Evolutionary conservation across 2,888 invertebrate genomes (phyloP).

Genomic region (Agonum fuliginosum): DNA sequence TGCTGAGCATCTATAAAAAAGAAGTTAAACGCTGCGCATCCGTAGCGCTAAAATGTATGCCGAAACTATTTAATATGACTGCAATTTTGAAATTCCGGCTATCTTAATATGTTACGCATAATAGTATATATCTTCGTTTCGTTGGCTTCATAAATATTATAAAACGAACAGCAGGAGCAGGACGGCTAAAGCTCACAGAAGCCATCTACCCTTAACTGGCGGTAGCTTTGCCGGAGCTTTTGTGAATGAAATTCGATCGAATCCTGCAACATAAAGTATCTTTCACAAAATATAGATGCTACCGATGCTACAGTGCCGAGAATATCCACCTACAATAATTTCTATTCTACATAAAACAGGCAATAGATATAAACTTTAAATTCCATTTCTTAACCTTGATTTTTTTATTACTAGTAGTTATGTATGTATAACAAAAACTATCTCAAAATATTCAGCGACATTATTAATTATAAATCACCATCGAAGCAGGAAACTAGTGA

Average conservation of each 20-base stretch:
- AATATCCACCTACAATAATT: not conserved
- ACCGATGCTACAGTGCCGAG: not conserved
- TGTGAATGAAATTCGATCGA: constrained; percentile 4
- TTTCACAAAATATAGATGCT: constrained; percentile 1
- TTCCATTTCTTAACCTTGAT: constrained; percentile 43
- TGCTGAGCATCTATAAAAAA: constrained; percentile 4
- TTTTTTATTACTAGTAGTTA: constrained; percentile 18
- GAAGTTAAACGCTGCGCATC: not conserved
- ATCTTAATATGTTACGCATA: constrained; percentile 43
- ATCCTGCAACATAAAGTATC: too few species aligned
- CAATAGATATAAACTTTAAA: constrained; percentile 14
- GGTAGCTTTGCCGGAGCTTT: not conserved
- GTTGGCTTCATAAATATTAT: constrained; percentile 29
- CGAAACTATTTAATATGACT: constrained; percentile 40
- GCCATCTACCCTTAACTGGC: constrained; percentile 24
- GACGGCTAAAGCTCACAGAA: not conserved
- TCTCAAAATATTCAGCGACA: constrained; percentile 41
- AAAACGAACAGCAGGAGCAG: constrained; percentile 6
- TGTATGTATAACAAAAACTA: constrained; percentile 45
- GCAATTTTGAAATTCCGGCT: constrained; percentile 36
- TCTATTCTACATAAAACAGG: not conserved
- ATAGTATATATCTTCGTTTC: constrained; percentile 38
- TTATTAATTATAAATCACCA: constrained; percentile 48
- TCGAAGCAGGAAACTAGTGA: constrained; percentile 25
- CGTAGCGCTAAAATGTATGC: not conserved